Conservation (phyloP, 2,888 invertebrate genomes). For the Drosophila algonquin region DNA sequence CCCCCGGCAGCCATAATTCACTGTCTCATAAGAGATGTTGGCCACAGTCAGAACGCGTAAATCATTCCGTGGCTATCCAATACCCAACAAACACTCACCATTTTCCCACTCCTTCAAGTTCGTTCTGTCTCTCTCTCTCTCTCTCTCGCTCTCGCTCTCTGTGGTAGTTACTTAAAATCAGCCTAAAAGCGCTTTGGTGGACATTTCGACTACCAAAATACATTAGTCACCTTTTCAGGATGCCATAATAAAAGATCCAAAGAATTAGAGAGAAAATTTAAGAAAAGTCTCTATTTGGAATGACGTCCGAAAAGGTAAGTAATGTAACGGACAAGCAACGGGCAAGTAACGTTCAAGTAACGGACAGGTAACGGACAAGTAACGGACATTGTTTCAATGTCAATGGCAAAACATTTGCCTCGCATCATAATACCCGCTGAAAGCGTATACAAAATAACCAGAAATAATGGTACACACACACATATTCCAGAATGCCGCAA, state of each 20-base stretch:
- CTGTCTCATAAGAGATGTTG: constrained; percentile 52
- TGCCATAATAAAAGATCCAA: background rate
- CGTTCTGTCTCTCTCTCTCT: constrained; percentile 12
- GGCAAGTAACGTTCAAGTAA: no score
- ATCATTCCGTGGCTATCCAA: constrained; percentile 60
- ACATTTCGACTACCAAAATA: background rate
- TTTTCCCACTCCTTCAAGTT: constrained; percentile 1
- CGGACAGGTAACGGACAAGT: no score
- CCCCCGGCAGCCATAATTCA: constrained; percentile 68
- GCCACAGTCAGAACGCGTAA: constrained; percentile 52
- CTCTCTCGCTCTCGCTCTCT: constrained; percentile 35
- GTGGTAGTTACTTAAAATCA: constrained; percentile 66
- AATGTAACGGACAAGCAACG: background rate
- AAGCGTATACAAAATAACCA: background rate
- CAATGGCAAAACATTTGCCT: background rate
- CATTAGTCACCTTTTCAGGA: background rate
- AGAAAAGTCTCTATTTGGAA: no score
- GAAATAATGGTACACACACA: constrained; percentile 14
- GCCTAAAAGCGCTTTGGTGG: background rate
- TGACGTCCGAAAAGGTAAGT: constrained; percentile 16
- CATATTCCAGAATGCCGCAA: constrained; percentile 63
- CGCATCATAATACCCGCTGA: background rate
- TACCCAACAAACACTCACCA: constrained; percentile 26
- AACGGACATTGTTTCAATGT: no score
- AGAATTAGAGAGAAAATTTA: constrained; percentile 9